Evolutionary conservation across 2,888 invertebrate genomes (phyloP), one percentile per base, ranked within the genome.

Genomic region (Pseudococcus longispinus): DNA sequence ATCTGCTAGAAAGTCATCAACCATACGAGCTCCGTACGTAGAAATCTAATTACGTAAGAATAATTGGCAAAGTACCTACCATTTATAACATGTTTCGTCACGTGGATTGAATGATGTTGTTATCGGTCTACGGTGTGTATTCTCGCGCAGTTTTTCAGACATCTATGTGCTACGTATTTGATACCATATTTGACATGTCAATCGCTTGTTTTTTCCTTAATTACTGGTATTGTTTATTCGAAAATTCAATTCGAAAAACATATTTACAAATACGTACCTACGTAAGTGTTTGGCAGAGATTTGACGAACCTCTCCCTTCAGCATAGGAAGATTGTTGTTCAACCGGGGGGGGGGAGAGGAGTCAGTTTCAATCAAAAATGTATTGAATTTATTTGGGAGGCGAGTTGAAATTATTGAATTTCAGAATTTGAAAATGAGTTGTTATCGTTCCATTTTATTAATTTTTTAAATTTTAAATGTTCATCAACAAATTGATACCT

Each of bases 81-180:
- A 70, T 70, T 70, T 70, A 29, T 70, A 70, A 70, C 29, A 70
- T 70, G 70, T 70, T 29, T 70, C 29, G 70, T 70, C 70, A 29
- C 70, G 70, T 29, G 70, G 29, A 26, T 29, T 70, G 70, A 18
- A 70, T 60, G 23, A 60, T 60, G 60, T 60, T 60, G 60, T 60
- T 60, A 60, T 60, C 23, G 60, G 60, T 23, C 23, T 23, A 60
- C 11, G 9, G 60, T 20, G 23, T 9, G 23, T n/a, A n/a, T 60
- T 60, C 20, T 6, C 20, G 60, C 6, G 9, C 2, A 13, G 23
- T 60, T 60, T 11, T 60, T 13, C 9, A 60, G 20, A 6, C 23
- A 60, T 2, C 9, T n/a, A 51, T n/a, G n/a, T 46, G 13, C 13
- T n/a, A 46, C 44, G 44, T 15, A 46, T n/a, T 23, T 60, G 60